These are phyloP conservation scores for Sanderia malayensis DNA, from an alignment of 30 jellyfish, hydroid and myxozoan species.

Conservation along the genomic window DNA sequence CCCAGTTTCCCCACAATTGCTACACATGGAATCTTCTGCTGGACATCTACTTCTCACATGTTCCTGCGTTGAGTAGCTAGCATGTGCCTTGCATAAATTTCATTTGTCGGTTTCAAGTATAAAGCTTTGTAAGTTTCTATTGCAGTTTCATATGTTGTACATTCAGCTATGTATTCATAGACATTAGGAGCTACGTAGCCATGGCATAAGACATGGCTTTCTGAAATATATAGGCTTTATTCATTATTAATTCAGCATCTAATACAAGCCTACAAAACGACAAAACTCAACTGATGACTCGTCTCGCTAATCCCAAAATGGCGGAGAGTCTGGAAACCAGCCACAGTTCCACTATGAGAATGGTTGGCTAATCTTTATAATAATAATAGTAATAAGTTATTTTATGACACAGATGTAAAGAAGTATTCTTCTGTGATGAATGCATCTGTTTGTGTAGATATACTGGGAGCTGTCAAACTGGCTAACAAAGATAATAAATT, in stretches of 20 bases:
- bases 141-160: slow-evolving; percentile 9
- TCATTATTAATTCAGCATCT: too few relatives aligned
- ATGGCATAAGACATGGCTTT: too few relatives aligned
- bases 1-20: slow-evolving; percentile 12
- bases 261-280: neutral
- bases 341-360: neutral
- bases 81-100: slow-evolving; percentile 21
- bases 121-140: neutral
- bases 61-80: slow-evolving; percentile 16
- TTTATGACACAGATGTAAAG: too few relatives aligned
- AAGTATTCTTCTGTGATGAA: too few relatives aligned
- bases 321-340: neutral
- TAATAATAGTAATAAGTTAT: neutral
- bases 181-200: slow-evolving; percentile 7
- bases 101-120: slow-evolving; percentile 9
- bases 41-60: slow-evolving; percentile 41
- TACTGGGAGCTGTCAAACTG: too few relatives aligned
- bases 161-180: slow-evolving; percentile 4
- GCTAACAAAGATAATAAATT: too few relatives aligned
- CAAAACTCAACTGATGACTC: neutral
- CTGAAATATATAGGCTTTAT: too few relatives aligned
- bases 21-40: slow-evolving; percentile 9
- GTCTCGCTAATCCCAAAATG: neutral
- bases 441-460: too few relatives aligned
- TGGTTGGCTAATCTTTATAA: neutral